phyloP scores from a whole-genome alignment of 2,888 invertebrate genomes.

The Andrena camellia region DNA sequence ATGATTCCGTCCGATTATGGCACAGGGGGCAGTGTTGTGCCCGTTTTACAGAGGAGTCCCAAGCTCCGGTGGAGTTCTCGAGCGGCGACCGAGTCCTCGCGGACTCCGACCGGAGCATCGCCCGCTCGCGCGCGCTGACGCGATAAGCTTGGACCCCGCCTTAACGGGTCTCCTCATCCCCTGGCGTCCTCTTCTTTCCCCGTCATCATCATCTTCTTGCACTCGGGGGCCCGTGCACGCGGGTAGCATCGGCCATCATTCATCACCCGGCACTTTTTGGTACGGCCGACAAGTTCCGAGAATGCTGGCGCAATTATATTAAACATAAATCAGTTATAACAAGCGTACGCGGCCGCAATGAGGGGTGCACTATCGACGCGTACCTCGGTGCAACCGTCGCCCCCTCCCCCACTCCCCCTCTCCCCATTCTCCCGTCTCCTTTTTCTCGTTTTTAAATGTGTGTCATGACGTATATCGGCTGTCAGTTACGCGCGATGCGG shows the following conservation, averaged over 20 bases:
- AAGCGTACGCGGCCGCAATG: conserved; percentile 66
- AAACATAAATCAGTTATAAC: conserved; percentile 80
- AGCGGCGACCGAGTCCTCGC: conserved; percentile 1
- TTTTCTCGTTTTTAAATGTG: neutral
- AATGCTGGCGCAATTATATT: conserved; percentile 78
- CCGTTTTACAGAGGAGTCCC: neutral
- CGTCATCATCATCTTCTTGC: conserved; percentile 57
- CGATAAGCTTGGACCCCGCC: conserved; percentile 58
- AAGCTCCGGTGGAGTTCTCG: conserved; percentile 18
- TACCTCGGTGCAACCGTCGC: conserved; percentile 22
- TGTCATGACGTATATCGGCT: conserved; percentile 11
- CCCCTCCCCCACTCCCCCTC: neutral
- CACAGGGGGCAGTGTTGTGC: too few relatives aligned
- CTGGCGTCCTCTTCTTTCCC: conserved; percentile 12
- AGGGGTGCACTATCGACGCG: conserved; percentile 50
- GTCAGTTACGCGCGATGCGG: conserved; percentile 30
- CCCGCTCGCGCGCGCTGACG: conserved; percentile 4
- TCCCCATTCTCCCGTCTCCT: neutral
- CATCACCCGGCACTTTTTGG: conserved; percentile 74
- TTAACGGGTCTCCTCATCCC: conserved; percentile 53
- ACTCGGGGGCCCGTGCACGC: conserved; percentile 37
- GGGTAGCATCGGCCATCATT: conserved; percentile 70
- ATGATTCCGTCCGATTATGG: conserved; percentile 27
- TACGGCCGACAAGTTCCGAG: conserved; percentile 71
- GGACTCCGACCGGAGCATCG: conserved; percentile 9